phyloP scores from a whole-genome alignment of 1,140 invertebrate genomes.

The Schlechtendalia chinensis region DNA sequence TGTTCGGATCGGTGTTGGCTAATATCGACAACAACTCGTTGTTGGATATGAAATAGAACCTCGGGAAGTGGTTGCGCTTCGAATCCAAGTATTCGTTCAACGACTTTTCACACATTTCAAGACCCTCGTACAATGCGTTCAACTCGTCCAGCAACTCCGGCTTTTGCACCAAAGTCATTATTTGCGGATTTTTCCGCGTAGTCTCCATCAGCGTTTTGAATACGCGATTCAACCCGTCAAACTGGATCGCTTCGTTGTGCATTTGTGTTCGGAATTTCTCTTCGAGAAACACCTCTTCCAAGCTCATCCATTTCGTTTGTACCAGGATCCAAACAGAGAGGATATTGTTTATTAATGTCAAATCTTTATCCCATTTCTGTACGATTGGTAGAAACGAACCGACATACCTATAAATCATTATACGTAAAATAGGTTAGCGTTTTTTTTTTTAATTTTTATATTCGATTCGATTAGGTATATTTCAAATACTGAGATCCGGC shows the following conservation, averaged over 20 bases:
- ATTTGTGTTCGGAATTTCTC: constrained; percentile 81
- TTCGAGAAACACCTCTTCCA: constrained; percentile 81
- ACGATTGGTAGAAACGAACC: constrained; percentile 79
- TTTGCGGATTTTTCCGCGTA: constrained; percentile 71
- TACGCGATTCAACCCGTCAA: constrained; percentile 79
- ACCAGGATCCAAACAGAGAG: constrained; percentile 81
- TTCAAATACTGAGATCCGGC: constrained; percentile 71
- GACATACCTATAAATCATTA: constrained; percentile 66
- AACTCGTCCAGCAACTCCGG: constrained; percentile 71
- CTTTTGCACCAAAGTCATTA: constrained; percentile 73
- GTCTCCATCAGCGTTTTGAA: constrained; percentile 82
- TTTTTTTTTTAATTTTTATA: not conserved
- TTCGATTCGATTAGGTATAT: not conserved
- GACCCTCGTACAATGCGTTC: constrained; percentile 66
- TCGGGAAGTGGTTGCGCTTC: constrained; percentile 80
- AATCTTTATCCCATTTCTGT: constrained; percentile 77
- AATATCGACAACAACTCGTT: constrained; percentile 86
- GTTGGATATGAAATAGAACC: constrained; percentile 92
- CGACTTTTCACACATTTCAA: constrained; percentile 88
- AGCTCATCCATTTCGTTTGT: constrained; percentile 84
- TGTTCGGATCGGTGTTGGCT: constrained; percentile 75
- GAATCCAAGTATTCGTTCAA: constrained; percentile 84
- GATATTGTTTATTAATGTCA: constrained; percentile 79
- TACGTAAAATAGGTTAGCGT: constrained; percentile 23
- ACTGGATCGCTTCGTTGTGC: constrained; percentile 83